phyloP scores from a whole-genome alignment of 2,797 vertebrate genomes.

The Poliocrania exsul region DNA sequence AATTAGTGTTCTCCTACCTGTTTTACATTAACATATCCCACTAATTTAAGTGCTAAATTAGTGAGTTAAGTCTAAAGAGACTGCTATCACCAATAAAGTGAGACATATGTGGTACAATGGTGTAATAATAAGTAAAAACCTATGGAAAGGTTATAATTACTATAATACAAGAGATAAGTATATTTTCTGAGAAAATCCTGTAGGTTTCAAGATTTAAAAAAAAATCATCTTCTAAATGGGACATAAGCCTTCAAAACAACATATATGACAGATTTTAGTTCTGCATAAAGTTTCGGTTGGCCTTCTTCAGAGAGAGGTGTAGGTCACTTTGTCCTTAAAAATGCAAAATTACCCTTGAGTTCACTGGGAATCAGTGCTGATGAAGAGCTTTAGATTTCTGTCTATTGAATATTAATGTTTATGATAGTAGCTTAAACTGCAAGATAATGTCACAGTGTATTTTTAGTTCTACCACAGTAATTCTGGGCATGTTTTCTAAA shows the following conservation, averaged over 20 bases:
- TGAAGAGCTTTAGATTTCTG: neutral
- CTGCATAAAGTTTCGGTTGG: neutral
- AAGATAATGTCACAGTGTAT: neutral
- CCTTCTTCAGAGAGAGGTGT: neutral
- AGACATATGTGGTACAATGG: fast-evolving
- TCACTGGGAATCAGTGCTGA: neutral
- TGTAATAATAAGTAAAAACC: neutral
- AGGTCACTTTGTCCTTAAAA: neutral
- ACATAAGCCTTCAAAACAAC: neutral
- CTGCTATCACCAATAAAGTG: neutral
- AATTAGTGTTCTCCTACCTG: neutral
- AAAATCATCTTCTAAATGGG: fast-evolving
- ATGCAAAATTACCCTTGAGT: neutral
- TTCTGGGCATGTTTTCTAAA: neutral
- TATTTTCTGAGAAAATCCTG: neutral
- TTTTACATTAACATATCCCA: neutral
- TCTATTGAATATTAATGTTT: neutral
- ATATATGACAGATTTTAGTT: neutral
- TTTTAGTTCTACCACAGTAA: neutral
- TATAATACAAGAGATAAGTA: neutral
- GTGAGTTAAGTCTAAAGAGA: neutral
- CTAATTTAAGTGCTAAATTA: neutral
- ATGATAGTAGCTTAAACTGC: neutral
- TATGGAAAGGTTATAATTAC: neutral
- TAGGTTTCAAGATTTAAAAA: neutral